Conservation (phyloP, 2,888 invertebrate species). For the Scaptomyza cyrtandrae region DNA sequence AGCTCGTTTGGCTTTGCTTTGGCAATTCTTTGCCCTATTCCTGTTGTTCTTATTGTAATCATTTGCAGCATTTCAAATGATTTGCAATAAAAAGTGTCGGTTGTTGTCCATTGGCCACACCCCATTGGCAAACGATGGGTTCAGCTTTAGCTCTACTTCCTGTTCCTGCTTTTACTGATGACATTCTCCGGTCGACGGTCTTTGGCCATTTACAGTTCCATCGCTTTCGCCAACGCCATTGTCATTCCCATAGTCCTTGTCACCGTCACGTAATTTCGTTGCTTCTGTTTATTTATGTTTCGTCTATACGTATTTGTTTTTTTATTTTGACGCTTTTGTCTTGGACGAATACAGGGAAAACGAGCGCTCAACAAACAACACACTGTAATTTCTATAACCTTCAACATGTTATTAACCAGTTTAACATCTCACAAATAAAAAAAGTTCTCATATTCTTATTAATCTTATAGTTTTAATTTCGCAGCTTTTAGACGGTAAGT, state of each 20-base stretch:
- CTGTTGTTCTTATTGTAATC: constrained; percentile 59
- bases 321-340: constrained; percentile 29
- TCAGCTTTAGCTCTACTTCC: constrained; percentile 1
- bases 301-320: constrained; percentile 40
- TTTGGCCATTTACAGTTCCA: constrained; percentile 25
- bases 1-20: constrained; percentile 36
- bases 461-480: no score
- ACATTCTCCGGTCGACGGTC: constrained; percentile 7
- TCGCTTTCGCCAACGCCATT: constrained; percentile 17
- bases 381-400: no score
- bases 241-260: constrained; percentile 58
- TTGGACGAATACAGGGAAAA: constrained; percentile 8
- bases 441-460: no score
- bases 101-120: constrained; percentile 72
- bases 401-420: no score
- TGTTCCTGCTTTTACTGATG: constrained; percentile 44
- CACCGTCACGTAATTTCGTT: constrained; percentile 75
- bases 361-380: constrained; percentile 8
- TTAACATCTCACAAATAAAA: no score
- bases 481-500: no score
- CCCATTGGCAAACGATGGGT: constrained; percentile 78
- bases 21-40: constrained; percentile 16
- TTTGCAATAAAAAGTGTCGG: constrained; percentile 81
- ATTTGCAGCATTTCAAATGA: constrained; percentile 82
- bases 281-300: constrained; percentile 60